A percentile compares a stretch with the other conserved stretches of the same genome.
Conservation (phyloP, 1,140 invertebrate genomes). For the Zaprionus kolodkinae region DNA sequence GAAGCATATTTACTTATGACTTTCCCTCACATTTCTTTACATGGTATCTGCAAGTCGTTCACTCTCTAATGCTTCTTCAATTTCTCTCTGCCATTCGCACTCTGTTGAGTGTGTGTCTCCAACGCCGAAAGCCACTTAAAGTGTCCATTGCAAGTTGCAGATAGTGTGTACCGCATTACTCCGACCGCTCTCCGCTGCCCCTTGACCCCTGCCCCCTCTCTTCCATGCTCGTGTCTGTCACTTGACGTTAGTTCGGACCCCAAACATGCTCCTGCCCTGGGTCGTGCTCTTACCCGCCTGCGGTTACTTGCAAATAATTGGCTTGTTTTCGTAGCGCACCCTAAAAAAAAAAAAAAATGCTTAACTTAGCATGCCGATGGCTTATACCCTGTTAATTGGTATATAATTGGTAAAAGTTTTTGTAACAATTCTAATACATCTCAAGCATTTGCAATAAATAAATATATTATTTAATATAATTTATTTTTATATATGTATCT, state of each 20-base stretch:
- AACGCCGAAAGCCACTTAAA: slow-evolving; percentile 69
- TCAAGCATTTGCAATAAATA: no score
- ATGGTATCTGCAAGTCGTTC: slow-evolving; percentile 4
- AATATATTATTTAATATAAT: no score
- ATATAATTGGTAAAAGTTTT: background rate
- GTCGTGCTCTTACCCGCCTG: no score
- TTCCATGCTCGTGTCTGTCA: slow-evolving; percentile 2
- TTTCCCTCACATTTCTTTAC: background rate
- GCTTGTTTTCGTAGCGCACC: slow-evolving; percentile 57
- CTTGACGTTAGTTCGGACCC: slow-evolving; percentile 18
- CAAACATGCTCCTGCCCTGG: slow-evolving; percentile 7
- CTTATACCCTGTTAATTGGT: background rate
- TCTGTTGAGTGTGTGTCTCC: background rate
- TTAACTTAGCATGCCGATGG: slow-evolving; percentile 15
- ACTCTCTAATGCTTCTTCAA: background rate
- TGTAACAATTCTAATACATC: no score
- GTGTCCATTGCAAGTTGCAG: slow-evolving; percentile 13
- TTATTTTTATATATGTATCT: no score
- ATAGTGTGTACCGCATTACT: slow-evolving; percentile 6
- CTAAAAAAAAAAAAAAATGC: background rate
- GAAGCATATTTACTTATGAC: background rate
- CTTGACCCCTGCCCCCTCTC: background rate
- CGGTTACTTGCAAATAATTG: slow-evolving; percentile 69
- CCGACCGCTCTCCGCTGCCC: background rate
- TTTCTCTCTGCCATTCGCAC: background rate